Conservation (phyloP, 2,113 vertebrate species). For the Edolisoma coerulescens region DNA sequence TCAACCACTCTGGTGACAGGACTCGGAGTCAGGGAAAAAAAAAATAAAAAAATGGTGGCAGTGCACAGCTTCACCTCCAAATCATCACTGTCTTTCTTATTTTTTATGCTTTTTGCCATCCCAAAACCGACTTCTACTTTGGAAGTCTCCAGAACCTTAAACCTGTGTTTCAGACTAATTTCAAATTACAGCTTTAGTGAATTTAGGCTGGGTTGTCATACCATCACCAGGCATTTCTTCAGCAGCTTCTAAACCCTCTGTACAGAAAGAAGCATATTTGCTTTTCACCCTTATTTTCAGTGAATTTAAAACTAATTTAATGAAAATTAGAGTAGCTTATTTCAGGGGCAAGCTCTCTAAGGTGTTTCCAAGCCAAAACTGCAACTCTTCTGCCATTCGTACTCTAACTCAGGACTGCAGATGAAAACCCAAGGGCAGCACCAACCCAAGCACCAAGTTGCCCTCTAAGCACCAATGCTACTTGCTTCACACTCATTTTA, state of each 20-base stretch:
- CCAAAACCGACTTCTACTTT: not conserved
- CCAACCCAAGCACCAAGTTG: not conserved
- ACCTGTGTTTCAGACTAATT: not conserved
- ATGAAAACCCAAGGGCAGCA: not conserved
- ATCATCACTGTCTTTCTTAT: not conserved
- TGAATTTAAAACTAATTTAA: not conserved
- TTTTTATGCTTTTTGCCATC: not conserved
- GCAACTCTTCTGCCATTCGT: not conserved
- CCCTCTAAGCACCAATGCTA: not conserved
- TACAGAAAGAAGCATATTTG: not conserved
- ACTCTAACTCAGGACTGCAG: not conserved
- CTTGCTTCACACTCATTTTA: not conserved
- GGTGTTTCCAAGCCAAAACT: not conserved
- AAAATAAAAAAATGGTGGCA: not conserved
- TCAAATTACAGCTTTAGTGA: not conserved
- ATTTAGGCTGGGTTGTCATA: not conserved
- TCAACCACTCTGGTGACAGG: not conserved
- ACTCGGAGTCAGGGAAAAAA: not conserved
- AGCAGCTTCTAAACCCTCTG: not conserved
- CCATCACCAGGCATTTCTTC: not conserved
- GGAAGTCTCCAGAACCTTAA: not conserved
- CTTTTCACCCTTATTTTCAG: not conserved
- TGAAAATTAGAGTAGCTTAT: not conserved
- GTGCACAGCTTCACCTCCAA: not conserved
- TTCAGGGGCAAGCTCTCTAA: not conserved